Evolutionary conservation across 2,888 invertebrate species (phyloP).

Genomic region (Calameuta idolon): DNA sequence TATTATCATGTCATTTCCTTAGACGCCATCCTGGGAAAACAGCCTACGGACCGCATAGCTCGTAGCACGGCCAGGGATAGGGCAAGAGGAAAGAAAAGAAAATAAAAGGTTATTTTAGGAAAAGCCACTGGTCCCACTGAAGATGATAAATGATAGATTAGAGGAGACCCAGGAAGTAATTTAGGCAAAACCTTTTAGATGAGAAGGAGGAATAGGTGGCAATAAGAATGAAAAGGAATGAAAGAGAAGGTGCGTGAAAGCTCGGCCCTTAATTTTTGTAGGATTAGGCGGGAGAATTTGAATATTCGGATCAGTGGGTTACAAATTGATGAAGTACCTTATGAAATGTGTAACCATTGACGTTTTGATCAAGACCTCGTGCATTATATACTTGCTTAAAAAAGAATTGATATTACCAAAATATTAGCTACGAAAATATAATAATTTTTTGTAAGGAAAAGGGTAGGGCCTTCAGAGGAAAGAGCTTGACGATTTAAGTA

Average conservation of each 20-base stretch:
- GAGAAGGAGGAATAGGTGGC: background rate
- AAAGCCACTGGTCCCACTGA: constrained; percentile 26
- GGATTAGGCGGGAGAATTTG: constrained; percentile 7
- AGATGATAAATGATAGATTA: constrained; percentile 28
- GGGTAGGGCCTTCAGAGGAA: no score
- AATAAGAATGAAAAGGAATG: background rate
- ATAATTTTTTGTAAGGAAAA: background rate
- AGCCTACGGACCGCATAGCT: background rate
- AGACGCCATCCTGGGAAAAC: constrained; percentile 24
- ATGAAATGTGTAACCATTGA: background rate
- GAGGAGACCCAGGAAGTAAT: constrained; percentile 24
- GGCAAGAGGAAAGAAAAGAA: constrained; percentile 26
- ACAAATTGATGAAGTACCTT: constrained; percentile 2
- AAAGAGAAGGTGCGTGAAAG: background rate
- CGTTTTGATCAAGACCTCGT: background rate
- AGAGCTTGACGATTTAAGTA: no score
- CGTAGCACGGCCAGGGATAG: constrained; percentile 2
- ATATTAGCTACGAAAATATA: background rate
- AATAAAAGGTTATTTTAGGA: constrained; percentile 40
- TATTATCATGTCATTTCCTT: constrained; percentile 36
- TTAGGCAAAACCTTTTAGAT: constrained; percentile 20
- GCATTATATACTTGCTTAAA: background rate
- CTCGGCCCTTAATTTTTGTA: background rate
- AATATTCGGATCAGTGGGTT: constrained; percentile 7
- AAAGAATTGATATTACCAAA: no score